These are phyloP conservation scores for Elanus axillaris DNA, from an alignment of 2,113 vertebrate species.

Conservation along the genomic window DNA sequence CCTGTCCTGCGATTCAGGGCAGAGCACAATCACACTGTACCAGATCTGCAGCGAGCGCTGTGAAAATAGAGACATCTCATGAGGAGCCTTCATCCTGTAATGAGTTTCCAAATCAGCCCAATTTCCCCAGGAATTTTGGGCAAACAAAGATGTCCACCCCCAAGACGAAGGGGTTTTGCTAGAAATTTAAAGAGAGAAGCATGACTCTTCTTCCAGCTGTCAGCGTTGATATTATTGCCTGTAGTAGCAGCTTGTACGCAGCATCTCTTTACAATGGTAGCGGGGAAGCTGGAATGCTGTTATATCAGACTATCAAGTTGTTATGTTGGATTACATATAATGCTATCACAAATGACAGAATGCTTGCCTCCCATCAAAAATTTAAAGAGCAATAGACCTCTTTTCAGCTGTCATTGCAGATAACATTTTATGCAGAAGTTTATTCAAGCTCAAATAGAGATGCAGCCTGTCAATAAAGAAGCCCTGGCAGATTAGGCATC, in stretches of 20 bases:
- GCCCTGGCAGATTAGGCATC: constrained; percentile 24
- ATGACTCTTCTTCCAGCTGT: background rate
- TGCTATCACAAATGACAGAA: constrained; percentile 49
- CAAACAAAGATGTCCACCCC: background rate
- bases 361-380: constrained; percentile 58
- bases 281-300: constrained; percentile 17
- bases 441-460: constrained; percentile 47
- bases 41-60: background rate
- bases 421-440: constrained; percentile 58
- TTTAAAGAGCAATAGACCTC: constrained; percentile 60
- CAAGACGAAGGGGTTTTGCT: background rate
- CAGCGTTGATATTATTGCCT: background rate
- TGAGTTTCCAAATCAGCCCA: background rate
- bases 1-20: background rate
- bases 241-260: background rate
- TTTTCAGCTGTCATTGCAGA: constrained; percentile 50
- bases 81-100: background rate
- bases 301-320: constrained; percentile 64
- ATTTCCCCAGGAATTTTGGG: background rate
- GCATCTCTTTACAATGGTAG: constrained; percentile 25
- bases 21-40: background rate
- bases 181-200: background rate
- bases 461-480: constrained; percentile 51
- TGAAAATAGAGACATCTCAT: background rate
- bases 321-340: constrained; percentile 56